Percentiles rank a stretch among this genome's conserved stretches.
phyloP scores from a whole-genome alignment of 2,797 vertebrate species.

The Phataginus tetradactyla region DNA sequence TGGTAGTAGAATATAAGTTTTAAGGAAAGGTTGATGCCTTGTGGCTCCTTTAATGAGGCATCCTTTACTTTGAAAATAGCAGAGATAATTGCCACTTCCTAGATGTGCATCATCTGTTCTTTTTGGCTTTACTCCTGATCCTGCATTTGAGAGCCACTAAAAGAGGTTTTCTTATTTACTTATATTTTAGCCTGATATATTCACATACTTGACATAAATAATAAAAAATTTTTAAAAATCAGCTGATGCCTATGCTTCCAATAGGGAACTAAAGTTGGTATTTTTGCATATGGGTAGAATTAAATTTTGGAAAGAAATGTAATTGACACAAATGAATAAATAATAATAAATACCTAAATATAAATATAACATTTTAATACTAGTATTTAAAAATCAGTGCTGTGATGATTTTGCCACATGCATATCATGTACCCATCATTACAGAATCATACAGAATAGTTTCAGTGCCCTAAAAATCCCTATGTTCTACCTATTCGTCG shows the following conservation, averaged over 20 bases:
- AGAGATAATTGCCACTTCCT: constrained; percentile 13
- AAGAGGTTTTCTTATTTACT: not conserved
- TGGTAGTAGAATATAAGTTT: not conserved
- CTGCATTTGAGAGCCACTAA: constrained; percentile 10
- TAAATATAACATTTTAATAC: constrained; percentile 1
- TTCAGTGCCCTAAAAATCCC: not conserved
- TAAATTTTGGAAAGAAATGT: constrained; percentile 46
- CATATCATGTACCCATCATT: not conserved
- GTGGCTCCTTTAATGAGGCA: not conserved
- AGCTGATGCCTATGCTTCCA: not conserved
- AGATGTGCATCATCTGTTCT: not conserved
- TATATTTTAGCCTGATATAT: constrained; percentile 32
- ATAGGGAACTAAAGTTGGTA: not conserved
- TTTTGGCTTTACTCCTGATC: not conserved
- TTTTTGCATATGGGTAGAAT: constrained; percentile 21
- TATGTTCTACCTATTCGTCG: not conserved
- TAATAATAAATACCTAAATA: not conserved
- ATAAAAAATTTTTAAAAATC: constrained; percentile 15
- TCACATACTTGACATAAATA: constrained; percentile 7
- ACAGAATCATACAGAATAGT: not conserved
- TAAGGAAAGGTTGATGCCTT: constrained; percentile 2
- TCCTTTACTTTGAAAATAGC: constrained; percentile 6
- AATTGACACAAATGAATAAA: not conserved
- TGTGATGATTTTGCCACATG: not conserved
- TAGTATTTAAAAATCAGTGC: constrained; percentile 28